Percentiles rank a stretch among this genome's conserved stretches.
Evolutionary conservation across 2,113 vertebrate species (phyloP).

Genomic region (Seriola aureovittata): DNA sequence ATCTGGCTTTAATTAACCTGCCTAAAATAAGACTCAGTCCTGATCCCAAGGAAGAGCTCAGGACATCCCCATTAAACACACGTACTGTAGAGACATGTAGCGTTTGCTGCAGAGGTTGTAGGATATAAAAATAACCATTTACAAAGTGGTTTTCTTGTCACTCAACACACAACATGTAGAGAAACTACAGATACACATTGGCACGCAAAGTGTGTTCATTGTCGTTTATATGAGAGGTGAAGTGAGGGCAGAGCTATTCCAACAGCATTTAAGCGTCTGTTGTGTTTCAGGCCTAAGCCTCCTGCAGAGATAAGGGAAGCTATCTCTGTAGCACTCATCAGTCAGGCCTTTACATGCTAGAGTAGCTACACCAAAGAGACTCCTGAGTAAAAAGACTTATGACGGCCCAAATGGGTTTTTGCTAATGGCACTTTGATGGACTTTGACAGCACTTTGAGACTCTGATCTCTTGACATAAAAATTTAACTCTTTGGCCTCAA

Average conservation of each 20-base stretch:
- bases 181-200: background rate
- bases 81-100: background rate
- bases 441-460: background rate
- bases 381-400: too few relatives aligned
- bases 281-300: background rate
- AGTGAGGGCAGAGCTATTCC: background rate
- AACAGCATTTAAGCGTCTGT: background rate
- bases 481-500: background rate
- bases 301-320: background rate
- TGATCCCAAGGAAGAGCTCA: background rate
- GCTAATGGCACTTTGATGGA: conserved; percentile 5
- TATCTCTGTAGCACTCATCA: conserved; percentile 1
- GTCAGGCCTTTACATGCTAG: background rate
- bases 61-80: background rate
- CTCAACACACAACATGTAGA: background rate
- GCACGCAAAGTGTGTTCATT: background rate
- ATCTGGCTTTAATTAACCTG: background rate
- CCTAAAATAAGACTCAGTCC: background rate
- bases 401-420: background rate
- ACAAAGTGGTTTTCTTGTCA: background rate
- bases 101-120: background rate
- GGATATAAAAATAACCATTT: background rate
- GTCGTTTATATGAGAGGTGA: background rate
- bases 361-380: background rate
- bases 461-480: background rate